A percentile compares a stretch with the other conserved stretches of the same genome.
These are phyloP conservation scores for Calcarius lapponicus DNA, from an alignment of 2,797 vertebrate species.

Conservation along the genomic window DNA sequence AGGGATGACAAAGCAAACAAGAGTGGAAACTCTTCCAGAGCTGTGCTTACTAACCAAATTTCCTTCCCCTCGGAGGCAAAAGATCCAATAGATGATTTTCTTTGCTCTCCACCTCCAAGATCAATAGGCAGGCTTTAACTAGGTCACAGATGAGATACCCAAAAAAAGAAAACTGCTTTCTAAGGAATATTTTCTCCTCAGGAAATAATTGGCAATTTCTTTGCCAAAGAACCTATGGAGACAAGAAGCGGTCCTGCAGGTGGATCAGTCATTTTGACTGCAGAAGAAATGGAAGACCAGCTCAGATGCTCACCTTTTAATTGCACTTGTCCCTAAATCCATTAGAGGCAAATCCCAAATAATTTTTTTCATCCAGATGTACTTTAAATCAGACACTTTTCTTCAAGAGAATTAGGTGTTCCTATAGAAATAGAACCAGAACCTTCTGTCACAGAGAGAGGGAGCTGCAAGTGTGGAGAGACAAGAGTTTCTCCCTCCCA, in stretches of 20 bases:
- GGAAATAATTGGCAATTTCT: slow-evolving; percentile 13
- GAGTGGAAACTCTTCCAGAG: background rate
- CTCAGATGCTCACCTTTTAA: background rate
- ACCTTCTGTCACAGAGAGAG: background rate
- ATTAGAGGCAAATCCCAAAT: background rate
- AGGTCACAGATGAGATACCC: background rate
- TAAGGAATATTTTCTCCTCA: slow-evolving; percentile 20
- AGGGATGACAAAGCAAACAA: background rate
- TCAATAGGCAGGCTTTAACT: slow-evolving; percentile 20
- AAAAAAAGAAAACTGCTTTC: slow-evolving; percentile 6
- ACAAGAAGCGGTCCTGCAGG: background rate
- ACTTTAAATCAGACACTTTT: background rate
- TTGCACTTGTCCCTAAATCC: background rate
- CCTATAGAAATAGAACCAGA: background rate
- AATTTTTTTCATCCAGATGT: background rate
- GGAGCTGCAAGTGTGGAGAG: background rate
- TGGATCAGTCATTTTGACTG: background rate
- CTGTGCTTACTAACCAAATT: background rate
- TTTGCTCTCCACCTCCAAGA: slow-evolving; percentile 4
- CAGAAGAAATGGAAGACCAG: background rate
- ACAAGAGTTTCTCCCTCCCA: background rate
- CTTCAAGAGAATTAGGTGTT: background rate
- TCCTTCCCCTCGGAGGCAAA: background rate
- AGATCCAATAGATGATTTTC: background rate
- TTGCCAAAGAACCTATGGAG: background rate